Conservation (phyloP, 1,140 invertebrate species). For the Lucilia sericata region DNA sequence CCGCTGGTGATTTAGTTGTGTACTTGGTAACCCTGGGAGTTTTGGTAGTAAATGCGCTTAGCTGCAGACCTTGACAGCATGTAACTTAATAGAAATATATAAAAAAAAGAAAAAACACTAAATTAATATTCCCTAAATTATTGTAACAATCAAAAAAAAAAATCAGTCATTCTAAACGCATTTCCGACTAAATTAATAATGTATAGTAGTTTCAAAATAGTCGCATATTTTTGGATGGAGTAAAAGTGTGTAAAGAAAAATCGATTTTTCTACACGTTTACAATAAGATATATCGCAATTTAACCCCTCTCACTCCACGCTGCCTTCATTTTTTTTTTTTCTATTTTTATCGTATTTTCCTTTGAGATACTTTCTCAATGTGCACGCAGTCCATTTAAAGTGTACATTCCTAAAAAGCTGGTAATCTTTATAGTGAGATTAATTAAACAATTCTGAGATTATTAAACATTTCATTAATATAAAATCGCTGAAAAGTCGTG, state of each 20-base stretch:
- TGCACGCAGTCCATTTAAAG: background rate
- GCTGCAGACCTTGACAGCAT: conserved; percentile 64
- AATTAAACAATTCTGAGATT: too few relatives aligned
- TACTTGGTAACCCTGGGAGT: conserved; percentile 72
- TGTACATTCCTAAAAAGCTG: background rate
- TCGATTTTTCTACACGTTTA: background rate
- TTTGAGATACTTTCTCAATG: background rate
- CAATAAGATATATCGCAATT: background rate
- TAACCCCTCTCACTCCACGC: background rate
- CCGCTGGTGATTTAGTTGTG: conserved; percentile 70
- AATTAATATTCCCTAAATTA: too few relatives aligned
- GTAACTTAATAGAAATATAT: conserved; percentile 31
- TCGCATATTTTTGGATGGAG: background rate
- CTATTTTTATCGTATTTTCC: background rate
- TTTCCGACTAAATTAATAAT: too few relatives aligned
- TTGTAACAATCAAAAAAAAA: too few relatives aligned
- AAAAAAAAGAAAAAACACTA: background rate
- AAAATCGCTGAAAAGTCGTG: too few relatives aligned
- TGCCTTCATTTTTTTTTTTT: background rate
- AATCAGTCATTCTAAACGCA: too few relatives aligned
- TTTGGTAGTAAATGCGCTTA: conserved; percentile 71
- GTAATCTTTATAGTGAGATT: too few relatives aligned
- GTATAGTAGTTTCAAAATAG: too few relatives aligned
- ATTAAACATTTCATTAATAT: too few relatives aligned
- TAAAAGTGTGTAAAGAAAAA: conserved; percentile 1